A percentile compares a stretch with the other conserved stretches of the same genome.
Conservation (phyloP, 2,888 invertebrate species). For the Dynastes tityus region DNA sequence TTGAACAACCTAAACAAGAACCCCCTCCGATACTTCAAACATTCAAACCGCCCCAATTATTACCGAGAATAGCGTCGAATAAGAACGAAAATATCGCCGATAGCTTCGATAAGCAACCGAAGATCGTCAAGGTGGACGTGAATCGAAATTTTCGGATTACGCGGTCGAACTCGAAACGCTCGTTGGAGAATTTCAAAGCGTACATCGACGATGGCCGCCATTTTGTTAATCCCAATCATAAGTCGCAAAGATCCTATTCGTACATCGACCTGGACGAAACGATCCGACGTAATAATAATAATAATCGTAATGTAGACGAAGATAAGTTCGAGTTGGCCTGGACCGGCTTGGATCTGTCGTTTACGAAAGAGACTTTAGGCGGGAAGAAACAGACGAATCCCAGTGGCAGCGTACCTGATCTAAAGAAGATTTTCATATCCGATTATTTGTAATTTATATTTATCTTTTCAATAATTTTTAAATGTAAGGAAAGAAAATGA, state of each 20-base stretch:
- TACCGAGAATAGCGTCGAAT: constrained; percentile 45
- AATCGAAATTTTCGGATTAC: constrained; percentile 61
- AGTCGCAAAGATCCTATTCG: constrained; percentile 65
- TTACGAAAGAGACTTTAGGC: constrained; percentile 49
- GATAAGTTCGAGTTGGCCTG: constrained; percentile 35
- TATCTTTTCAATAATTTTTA: constrained; percentile 7
- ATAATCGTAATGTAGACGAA: constrained; percentile 3
- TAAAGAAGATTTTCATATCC: constrained; percentile 74
- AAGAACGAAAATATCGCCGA: constrained; percentile 47
- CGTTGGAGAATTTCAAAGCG: constrained; percentile 66
- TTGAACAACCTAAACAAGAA: not conserved
- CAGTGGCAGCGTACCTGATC: constrained; percentile 72
- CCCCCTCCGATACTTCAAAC: constrained; percentile 41
- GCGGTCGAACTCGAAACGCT: constrained; percentile 66
- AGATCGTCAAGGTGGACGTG: constrained; percentile 36
- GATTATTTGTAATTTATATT: constrained; percentile 66
- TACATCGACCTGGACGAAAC: constrained; percentile 64
- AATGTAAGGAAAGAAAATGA: too few species aligned
- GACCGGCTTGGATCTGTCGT: constrained; percentile 62
- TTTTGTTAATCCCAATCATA: constrained; percentile 49
- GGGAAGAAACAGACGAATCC: constrained; percentile 56
- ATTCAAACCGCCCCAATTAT: constrained; percentile 41
- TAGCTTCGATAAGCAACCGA: not conserved
- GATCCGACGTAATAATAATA: constrained; percentile 23
- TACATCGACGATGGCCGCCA: constrained; percentile 61